Percentiles rank a stretch among this genome's conserved stretches.
Evolutionary conservation across 2,888 invertebrate genomes (phyloP).

Genomic region (Pherbina coryleti): DNA sequence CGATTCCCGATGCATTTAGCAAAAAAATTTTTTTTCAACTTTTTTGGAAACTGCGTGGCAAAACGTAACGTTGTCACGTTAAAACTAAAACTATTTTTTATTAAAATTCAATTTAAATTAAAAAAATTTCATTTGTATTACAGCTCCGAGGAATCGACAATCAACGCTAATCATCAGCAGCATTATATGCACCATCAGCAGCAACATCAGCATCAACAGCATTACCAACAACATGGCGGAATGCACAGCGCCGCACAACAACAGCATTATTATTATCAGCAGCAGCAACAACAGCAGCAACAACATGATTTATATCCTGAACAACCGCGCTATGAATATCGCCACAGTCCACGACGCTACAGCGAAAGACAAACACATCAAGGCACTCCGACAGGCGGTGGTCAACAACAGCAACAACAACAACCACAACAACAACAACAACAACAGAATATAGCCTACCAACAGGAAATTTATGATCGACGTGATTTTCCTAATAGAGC

Average conservation of each 20-base stretch:
- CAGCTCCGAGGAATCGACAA: slow-evolving; percentile 69
- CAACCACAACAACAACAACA: slow-evolving; percentile 56
- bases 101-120: slow-evolving; percentile 56
- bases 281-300: slow-evolving; percentile 54
- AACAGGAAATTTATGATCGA: slow-evolving; percentile 68
- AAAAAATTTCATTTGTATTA: slow-evolving; percentile 62
- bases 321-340: slow-evolving; percentile 63
- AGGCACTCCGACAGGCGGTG: slow-evolving; percentile 54
- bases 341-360: slow-evolving; percentile 67
- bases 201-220: slow-evolving; percentile 52
- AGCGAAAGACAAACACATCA: slow-evolving; percentile 59
- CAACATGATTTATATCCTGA: slow-evolving; percentile 63
- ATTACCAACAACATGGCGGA: slow-evolving; percentile 49
- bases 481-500: slow-evolving; percentile 66
- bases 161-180: slow-evolving; percentile 56
- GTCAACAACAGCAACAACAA: slow-evolving; percentile 38
- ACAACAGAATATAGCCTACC: slow-evolving; percentile 60
- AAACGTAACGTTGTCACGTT: too few relatives aligned
- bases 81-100: too few relatives aligned
- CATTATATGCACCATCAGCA: slow-evolving; percentile 37
- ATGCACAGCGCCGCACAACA: slow-evolving; percentile 32
- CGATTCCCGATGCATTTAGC: too few relatives aligned
- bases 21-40: too few relatives aligned
- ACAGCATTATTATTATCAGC: slow-evolving; percentile 45
- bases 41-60: too few relatives aligned